Percentiles rank a stretch among this genome's conserved stretches.
These are phyloP conservation scores for Mechanitis mazaeus DNA, from an alignment of 2,888 invertebrate species.

Conservation along the genomic window DNA sequence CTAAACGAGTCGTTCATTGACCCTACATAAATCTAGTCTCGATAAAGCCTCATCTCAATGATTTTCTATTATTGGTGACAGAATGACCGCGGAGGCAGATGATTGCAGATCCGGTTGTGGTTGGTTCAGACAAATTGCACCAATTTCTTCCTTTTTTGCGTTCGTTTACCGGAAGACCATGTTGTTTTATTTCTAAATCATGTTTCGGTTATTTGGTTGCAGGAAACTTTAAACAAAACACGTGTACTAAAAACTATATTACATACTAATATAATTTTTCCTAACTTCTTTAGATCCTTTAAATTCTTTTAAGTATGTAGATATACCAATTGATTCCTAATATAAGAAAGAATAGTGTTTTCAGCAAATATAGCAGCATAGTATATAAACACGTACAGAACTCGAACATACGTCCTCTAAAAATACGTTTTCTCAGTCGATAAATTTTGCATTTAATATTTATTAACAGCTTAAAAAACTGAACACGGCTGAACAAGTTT, in stretches of 20 bases:
- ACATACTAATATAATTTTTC: background rate
- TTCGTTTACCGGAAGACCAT: background rate
- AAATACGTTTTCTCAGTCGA: too few relatives aligned
- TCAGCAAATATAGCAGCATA: too few relatives aligned
- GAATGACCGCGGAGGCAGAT: constrained; percentile 39
- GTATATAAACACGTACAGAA: too few relatives aligned
- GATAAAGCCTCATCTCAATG: constrained; percentile 50
- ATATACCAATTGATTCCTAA: too few relatives aligned
- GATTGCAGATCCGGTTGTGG: constrained; percentile 45
- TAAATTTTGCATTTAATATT: too few relatives aligned
- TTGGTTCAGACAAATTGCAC: constrained; percentile 36
- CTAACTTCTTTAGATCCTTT: background rate
- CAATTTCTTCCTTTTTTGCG: constrained; percentile 23
- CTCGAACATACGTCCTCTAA: background rate
- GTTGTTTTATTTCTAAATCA: constrained; percentile 1
- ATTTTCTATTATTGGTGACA: constrained; percentile 44
- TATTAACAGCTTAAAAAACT: too few relatives aligned
- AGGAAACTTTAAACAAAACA: background rate
- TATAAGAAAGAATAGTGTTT: too few relatives aligned
- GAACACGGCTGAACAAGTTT: too few relatives aligned
- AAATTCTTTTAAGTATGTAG: too few relatives aligned
- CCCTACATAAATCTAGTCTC: constrained; percentile 12
- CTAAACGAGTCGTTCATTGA: background rate
- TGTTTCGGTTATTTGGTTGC: background rate
- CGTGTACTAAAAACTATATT: background rate